phyloP scores from a whole-genome alignment of 2,113 vertebrate genomes.

The Ochotona curzoniae region DNA sequence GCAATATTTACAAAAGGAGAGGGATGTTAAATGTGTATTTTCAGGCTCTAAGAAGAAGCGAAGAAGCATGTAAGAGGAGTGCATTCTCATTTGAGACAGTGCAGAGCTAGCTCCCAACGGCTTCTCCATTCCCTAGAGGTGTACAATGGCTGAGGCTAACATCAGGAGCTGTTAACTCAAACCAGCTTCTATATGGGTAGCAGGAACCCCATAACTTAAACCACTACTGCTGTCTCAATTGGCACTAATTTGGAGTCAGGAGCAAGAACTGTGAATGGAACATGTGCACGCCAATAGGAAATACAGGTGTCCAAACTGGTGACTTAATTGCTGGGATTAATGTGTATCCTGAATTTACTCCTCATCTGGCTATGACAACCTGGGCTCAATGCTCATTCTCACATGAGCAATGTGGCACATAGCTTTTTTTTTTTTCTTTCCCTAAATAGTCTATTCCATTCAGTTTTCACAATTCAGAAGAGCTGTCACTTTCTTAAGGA shows the following conservation, averaged over 20 bases:
- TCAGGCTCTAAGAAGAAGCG: background rate
- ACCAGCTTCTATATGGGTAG: too few relatives aligned
- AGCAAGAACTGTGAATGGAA: too few relatives aligned
- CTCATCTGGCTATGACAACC: background rate
- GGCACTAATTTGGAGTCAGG: too few relatives aligned
- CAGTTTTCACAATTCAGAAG: background rate
- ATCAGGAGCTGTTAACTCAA: too few relatives aligned
- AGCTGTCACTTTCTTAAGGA: background rate
- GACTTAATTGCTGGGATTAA: too few relatives aligned
- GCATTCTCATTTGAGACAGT: background rate
- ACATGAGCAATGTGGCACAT: background rate
- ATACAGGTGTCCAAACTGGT: too few relatives aligned
- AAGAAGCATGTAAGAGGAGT: background rate
- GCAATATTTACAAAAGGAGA: background rate
- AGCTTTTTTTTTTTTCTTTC: background rate
- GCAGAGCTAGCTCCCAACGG: too few relatives aligned
- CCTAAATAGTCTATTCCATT: background rate
- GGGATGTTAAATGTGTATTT: background rate
- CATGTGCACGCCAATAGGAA: too few relatives aligned
- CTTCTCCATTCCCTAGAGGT: too few relatives aligned
- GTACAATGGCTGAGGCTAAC: too few relatives aligned
- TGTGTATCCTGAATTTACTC: background rate
- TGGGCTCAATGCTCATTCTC: background rate
- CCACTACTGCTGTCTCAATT: too few relatives aligned
- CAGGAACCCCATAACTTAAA: too few relatives aligned